phyloP scores from a whole-genome alignment of 2,113 vertebrate species.

The Motacilla alba region DNA sequence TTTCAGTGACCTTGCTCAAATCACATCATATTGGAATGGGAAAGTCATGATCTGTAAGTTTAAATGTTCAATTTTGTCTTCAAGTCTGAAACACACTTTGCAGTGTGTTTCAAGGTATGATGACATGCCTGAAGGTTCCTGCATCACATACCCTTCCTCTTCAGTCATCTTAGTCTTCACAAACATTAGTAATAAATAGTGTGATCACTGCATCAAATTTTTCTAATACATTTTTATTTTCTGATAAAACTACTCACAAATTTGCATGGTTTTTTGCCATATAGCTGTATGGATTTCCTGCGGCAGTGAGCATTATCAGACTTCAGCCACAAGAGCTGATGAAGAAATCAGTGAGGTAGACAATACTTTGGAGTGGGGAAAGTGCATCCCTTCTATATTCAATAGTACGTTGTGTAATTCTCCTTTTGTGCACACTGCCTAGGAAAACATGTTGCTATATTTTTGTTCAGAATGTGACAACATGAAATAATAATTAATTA shows the following conservation, averaged over 20 bases:
- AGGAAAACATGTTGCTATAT: not conserved
- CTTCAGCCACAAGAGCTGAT: not conserved
- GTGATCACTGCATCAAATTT: not conserved
- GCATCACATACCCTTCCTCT: not conserved
- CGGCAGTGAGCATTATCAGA: not conserved
- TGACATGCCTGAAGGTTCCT: not conserved
- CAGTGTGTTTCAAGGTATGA: not conserved
- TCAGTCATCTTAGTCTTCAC: not conserved
- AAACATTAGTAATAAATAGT: not conserved
- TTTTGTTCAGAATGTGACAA: not conserved
- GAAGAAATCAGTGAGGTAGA: not conserved
- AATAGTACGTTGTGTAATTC: fast-evolving
- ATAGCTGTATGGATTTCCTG: not conserved
- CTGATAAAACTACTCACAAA: not conserved
- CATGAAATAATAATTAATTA: not conserved
- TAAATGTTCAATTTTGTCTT: not conserved
- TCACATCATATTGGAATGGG: not conserved
- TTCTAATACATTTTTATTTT: not conserved
- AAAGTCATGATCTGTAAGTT: not conserved
- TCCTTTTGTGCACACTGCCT: not conserved
- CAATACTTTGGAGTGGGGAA: not conserved
- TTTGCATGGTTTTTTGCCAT: not conserved
- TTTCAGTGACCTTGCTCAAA: not conserved
- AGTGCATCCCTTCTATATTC: not conserved
- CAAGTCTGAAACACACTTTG: not conserved